Base-by-base conservation (phyloP, 2,888 invertebrate species). In the Crepidodera aurea region DNA sequence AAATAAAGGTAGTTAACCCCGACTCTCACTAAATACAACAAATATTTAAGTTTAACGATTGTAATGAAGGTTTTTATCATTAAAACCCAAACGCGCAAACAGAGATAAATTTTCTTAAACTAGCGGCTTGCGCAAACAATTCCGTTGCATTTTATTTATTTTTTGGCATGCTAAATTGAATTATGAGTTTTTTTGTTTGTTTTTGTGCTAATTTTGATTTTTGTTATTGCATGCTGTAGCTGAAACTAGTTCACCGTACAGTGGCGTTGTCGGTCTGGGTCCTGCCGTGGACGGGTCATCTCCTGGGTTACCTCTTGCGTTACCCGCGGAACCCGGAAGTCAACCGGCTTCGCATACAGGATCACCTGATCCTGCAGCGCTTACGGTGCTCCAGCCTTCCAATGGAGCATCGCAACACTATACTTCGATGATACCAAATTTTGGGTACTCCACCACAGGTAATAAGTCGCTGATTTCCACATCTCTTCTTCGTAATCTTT, bases 371-470 rank as follows among this genome's bases (percentile, higher is more conserved):
- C 81, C 82, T 40, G 75, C 81, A 6, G 81, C 80, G 16, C 73
- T 82, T 56, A 81, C 81, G 73, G 85, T 89, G 66, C 82, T 89
- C 67, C 87, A 88, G 76, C 85, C 88, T 42, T 84, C 85, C 69
- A 83, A 83, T 67, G 81, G 83, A 73, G 78, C 83, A 66, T 82
- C 83, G 68, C 84, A 84, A 66, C 84, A 85, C 71, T 86, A 88
- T 74, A 84, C 87, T 64, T 83, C 87, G 72, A 86, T 88, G 85
- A 83, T 89, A 72, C 88, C 88, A 66, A 88, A 88, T 82, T 89
- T 89, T 79, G 88, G 88, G 81, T 89, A 89, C 78, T 84, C 88
- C 64, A 83, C 88, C 65, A 83, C 88, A 86, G 88, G 89, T 81
- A 68, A 37, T 51, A 51, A 29, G 29, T 10, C 22, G n/a, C 16